phyloP scores from a whole-genome alignment of 2,113 vertebrate species.

The Hyperopisus bebe region DNA sequence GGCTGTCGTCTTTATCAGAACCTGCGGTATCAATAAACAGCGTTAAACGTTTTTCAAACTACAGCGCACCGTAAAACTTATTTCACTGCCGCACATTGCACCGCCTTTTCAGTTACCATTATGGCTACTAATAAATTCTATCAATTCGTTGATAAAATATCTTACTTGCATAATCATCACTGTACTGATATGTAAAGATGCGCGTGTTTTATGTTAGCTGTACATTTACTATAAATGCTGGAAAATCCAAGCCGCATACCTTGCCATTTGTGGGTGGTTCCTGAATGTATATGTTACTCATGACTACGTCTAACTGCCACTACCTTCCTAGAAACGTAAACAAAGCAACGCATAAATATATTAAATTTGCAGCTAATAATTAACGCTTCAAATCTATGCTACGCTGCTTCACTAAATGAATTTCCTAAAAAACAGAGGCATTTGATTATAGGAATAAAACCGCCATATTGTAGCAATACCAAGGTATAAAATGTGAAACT shows the following conservation, averaged over 20 bases:
- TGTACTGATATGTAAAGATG: not conserved
- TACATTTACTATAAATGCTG: not conserved
- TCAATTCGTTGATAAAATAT: not conserved
- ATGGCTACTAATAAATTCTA: not conserved
- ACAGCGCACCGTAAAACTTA: not conserved
- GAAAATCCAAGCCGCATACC: slow-evolving; percentile 55
- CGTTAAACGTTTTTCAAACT: not conserved
- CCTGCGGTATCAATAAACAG: slow-evolving; percentile 50
- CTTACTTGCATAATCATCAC: not conserved
- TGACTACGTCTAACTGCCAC: slow-evolving; percentile 36
- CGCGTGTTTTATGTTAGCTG: not conserved
- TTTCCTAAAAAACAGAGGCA: not conserved
- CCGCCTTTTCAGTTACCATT: not conserved
- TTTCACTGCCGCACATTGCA: not conserved
- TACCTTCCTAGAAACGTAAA: not conserved
- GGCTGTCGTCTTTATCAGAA: slow-evolving; percentile 88
- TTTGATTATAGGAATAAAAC: not conserved
- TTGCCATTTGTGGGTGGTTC: slow-evolving; percentile 93
- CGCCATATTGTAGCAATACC: slow-evolving; percentile 18
- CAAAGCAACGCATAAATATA: not conserved
- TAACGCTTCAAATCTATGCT: not conserved
- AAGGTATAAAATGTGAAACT: not conserved
- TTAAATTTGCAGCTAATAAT: not conserved
- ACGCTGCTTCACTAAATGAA: not conserved
- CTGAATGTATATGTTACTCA: slow-evolving; percentile 98